Percentiles rank a stretch among this genome's conserved stretches.
Conservation (phyloP, 2,888 invertebrate genomes). For the Bugulina stolonifera region DNA sequence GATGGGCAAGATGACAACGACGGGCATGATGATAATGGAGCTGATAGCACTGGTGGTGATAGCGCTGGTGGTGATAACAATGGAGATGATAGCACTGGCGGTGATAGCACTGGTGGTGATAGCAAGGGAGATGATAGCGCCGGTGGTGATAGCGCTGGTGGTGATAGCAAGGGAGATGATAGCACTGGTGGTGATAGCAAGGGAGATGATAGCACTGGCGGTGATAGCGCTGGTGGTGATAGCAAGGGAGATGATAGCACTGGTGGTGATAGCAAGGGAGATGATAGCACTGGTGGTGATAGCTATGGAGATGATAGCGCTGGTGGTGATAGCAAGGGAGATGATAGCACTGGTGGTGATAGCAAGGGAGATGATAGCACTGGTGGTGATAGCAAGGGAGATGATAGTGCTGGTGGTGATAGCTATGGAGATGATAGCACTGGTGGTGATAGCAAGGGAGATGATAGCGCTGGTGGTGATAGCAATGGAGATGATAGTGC, state of each 20-base stretch:
- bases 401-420: neutral
- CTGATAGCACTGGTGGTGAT: neutral
- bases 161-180: constrained; percentile 17
- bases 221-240: neutral
- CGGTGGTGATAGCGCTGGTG: constrained; percentile 12
- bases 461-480: neutral
- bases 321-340: constrained; percentile 22
- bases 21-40: neutral
- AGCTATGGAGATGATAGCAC: neutral
- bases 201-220: constrained; percentile 28
- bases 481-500: neutral
- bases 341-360: constrained; percentile 18
- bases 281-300: constrained; percentile 27
- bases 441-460: neutral
- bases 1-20: neutral
- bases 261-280: constrained; percentile 43
- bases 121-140: neutral
- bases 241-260: neutral
- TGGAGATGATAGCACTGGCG: neutral
- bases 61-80: constrained; percentile 1
- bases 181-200: constrained; percentile 28
- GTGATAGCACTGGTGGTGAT: constrained; percentile 10
- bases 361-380: neutral
- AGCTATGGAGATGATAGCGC: constrained; percentile 22
- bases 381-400: neutral